Evolutionary conservation across 2,113 vertebrate genomes (phyloP), one percentile per base, ranked within the genome.

Genomic region (Bostrychus sinensis): DNA sequence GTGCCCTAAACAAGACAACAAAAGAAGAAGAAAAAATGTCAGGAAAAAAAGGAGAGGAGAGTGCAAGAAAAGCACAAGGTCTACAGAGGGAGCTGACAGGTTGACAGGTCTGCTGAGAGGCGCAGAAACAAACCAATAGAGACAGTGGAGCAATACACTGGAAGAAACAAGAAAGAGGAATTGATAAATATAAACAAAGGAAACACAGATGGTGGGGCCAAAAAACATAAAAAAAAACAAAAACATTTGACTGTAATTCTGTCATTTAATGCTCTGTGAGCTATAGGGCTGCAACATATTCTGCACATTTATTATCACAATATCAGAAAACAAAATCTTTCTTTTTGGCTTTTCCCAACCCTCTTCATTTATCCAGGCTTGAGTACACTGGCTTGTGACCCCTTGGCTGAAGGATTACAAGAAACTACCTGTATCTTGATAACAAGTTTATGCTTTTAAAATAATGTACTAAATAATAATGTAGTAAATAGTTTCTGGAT

Each of bases 91-190:
- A 55, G 64, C 69, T 88, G 88, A 88, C 86, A 82, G 81, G 68
- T 82, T 86, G 88, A 83, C 88, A 86, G 86, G 75, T 72, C 79
- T 87, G 85, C 86, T 86, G 85, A 88, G 88, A 80, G 53, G 19
- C 30, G 57, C 86, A 83, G 72, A 86, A 80, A 76, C 62, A 71
- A 72, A 77, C 62, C 58, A 43, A 62, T 28, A 66, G 70, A 81
- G 75, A 77, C 48, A 30, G 25, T 30, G 54, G 54, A 61, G 32
- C 62, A 7, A 28, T 26, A 55, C 34, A 39, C 50, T 32, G 11
- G 34, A 16, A 63, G 55, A 32, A 51, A 19, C 43, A 30, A 56
- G 23, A 30, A 25, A 30, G n/a, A 12, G 34, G 70, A 32, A 25
- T 28, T 34, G 39, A 41, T 23, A 28, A 19, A 38, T 43, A 16